Base-by-base conservation (phyloP, 2,113 vertebrate genomes). In the Mellivora capensis region DNA sequence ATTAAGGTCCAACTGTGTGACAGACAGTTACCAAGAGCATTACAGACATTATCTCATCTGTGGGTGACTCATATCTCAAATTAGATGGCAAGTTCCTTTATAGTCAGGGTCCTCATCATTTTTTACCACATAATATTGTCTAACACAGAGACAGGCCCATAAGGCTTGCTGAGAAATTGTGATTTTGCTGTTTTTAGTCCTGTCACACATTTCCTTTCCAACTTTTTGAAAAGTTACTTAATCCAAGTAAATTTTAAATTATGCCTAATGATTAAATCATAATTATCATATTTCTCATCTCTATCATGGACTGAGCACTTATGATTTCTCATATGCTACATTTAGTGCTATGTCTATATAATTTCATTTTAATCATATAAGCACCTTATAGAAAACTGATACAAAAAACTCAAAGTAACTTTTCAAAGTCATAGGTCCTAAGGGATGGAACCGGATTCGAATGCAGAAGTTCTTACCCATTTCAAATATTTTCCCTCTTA, bases 171-270 rank as follows among this genome's bases (percentile, higher is more conserved):
- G 6, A 47, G 87, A 82, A 83, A 39, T 13, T 62, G 31, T 71
- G 31, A 49, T 74, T 85, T 91, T 91, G 7, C 79, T 89, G 13
- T 86, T 89, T 91, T 93, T 37, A 44, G 44, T 80, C 61, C 81
- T 96, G 54, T 89, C 44, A 92, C 59, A 92, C 4, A 92, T 90
- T 95, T 86, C 54, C 84, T 95, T 80, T n/a, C n/a, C n/a, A n/a
- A n/a, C n/a, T 20, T 79, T 96, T 94, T 91, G 84, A 80, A 86
- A 89, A 95, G 77, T 71, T 31, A 88, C 15, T 83, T 87, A 44
- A 88, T 69, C 47, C 76, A 91, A 71, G 54, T 91, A 97, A 69
- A 85, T 91, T 81, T 98, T 97, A 61, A 57, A 82, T 71, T 72
- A 39, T 39, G 27, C 4, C 34, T 80, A 93, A 54, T 61, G 71